Evolutionary conservation across 2,888 invertebrate genomes (phyloP).

Genomic region (Melipona bicolor): DNA sequence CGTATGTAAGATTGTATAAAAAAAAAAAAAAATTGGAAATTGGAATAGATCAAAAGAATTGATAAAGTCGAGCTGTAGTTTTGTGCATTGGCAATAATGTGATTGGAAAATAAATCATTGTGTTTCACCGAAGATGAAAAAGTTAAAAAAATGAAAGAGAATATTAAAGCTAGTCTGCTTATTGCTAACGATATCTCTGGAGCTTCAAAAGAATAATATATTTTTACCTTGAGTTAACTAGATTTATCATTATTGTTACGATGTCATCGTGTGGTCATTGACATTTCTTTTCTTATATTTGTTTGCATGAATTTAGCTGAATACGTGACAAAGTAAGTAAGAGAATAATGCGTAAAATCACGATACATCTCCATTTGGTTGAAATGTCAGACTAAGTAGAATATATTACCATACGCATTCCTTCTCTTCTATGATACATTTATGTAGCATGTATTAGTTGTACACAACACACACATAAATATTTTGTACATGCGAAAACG

Average conservation of each 20-base stretch:
- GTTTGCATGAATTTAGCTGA: background rate
- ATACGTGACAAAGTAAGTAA: background rate
- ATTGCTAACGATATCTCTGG: conserved; percentile 4
- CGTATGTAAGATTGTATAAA: background rate
- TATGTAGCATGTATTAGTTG: background rate
- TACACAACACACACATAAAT: background rate
- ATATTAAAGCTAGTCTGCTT: background rate
- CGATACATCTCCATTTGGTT: background rate
- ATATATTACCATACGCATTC: background rate
- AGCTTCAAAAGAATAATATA: conserved; percentile 26
- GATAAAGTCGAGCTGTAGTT: background rate
- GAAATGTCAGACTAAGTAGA: background rate
- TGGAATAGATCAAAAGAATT: no score
- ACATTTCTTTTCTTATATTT: background rate
- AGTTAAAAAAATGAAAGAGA: background rate
- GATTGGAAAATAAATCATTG: background rate
- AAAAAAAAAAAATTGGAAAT: background rate
- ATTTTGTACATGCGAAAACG: background rate
- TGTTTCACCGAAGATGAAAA: no score
- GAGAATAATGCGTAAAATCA: background rate
- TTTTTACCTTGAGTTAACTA: conserved; percentile 32
- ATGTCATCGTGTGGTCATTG: background rate
- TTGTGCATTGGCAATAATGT: background rate
- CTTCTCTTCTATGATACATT: background rate
- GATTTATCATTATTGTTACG: conserved; percentile 2